Evolutionary conservation across 1,140 invertebrate genomes (phyloP).

Genomic region (Myzus persicae): DNA sequence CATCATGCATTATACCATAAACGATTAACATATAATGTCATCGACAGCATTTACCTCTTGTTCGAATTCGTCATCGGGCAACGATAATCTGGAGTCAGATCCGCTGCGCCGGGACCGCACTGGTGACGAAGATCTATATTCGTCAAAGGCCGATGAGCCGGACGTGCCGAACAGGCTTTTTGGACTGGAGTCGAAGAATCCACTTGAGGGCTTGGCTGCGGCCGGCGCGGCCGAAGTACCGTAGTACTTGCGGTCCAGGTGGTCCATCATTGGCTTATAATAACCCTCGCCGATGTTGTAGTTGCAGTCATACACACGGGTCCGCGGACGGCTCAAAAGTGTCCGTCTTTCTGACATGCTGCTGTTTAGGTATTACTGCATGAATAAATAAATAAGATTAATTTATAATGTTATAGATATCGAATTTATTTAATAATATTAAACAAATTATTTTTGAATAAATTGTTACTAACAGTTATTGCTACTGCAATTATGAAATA

Average conservation of each 20-base stretch:
- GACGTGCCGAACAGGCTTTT: constrained; percentile 35
- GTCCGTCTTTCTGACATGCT: constrained; percentile 60
- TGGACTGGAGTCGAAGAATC: constrained; percentile 51
- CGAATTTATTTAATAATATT: neutral
- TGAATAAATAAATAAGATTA: neutral
- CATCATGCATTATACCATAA: no score
- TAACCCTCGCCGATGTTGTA: constrained; percentile 82
- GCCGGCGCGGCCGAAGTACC: constrained; percentile 66
- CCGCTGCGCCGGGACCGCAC: constrained; percentile 61
- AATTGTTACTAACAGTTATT: no score
- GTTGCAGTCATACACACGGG: constrained; percentile 80
- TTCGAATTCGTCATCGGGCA: constrained; percentile 62
- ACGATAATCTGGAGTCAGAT: constrained; percentile 59
- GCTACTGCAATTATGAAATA: neutral
- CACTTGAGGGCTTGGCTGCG: constrained; percentile 63
- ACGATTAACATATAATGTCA: neutral
- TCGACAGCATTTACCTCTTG: constrained; percentile 62
- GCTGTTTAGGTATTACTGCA: neutral
- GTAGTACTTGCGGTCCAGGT: constrained; percentile 75
- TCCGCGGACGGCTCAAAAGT: constrained; percentile 65
- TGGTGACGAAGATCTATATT: constrained; percentile 62
- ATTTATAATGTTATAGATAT: neutral
- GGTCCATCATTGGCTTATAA: constrained; percentile 77
- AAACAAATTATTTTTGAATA: neutral
- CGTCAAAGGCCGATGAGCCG: constrained; percentile 28